Base-by-base conservation (phyloP, 2,113 vertebrate species). In the Tylochromis polylepis region DNA sequence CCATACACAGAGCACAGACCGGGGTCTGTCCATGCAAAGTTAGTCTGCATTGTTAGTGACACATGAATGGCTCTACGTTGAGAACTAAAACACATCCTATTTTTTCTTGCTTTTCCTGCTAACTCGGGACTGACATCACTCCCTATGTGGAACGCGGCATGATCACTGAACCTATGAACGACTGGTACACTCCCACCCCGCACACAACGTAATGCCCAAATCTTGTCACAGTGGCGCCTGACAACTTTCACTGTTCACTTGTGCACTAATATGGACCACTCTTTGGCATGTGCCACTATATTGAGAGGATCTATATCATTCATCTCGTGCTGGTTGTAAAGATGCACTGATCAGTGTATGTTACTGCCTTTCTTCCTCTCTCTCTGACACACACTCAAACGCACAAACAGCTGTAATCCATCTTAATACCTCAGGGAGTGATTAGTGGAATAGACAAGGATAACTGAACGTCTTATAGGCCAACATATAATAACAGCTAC, bases 361-460 rank as follows among this genome's bases (percentile, higher is more conserved):
- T 24, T 57, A 59, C 38, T 43, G 38, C 22, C 24, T 59, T 58
- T 14, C 79, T 31, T 41, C 16, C 36, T 41, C 22, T 43, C 11
- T 79, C 22, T 58, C 36, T 81, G 41, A 58, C 18, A 4, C 36
- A 75, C 36, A 58, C 60, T 46, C 43, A 12, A 18, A 14, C 27
- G 8, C 49, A 55, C 55, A 36, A 46, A 70, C 31, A 38, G 79
- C 27, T 86, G 67, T 88, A 89, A 91, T 93, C 88, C 89, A 84
- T 87, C 67, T 85, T 75, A 88, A 86, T 75, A 83, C 89, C 72
- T 75, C 38, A 7, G 58, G 31, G 43, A 53, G 81, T 87, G 65
- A 86, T 81, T 81, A 79, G 53, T 72, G 70, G 51, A 78, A 87
- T 80, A 38, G 11, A 79, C 55, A 8, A 57, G 88, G 81, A 84